A percentile compares a stretch with the other conserved stretches of the same genome.
Conservation (phyloP, 2,888 invertebrate genomes). For the Lypha dubia region DNA sequence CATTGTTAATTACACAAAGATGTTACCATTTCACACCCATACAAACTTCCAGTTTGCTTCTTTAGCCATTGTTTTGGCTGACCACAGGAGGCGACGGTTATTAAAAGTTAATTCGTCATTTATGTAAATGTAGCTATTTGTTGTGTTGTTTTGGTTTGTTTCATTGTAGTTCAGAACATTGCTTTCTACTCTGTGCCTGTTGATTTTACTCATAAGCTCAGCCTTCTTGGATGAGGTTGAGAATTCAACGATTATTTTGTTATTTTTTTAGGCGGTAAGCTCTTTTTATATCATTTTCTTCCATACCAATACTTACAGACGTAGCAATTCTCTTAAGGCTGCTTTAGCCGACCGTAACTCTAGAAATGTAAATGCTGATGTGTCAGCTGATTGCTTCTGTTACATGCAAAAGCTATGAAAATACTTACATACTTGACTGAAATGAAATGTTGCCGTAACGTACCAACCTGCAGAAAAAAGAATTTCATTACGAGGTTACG, state of each 20-base stretch:
- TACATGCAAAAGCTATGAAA: too few species aligned
- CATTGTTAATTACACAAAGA: constrained; percentile 6
- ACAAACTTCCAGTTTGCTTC: constrained; percentile 14
- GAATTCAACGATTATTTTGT: constrained; percentile 22
- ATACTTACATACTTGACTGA: too few species aligned
- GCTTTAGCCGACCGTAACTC: too few species aligned
- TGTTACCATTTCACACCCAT: constrained; percentile 15
- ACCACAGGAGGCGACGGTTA: background rate
- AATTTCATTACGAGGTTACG: too few species aligned
- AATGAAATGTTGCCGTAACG: too few species aligned
- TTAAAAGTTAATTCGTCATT: constrained; percentile 12
- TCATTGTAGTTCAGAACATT: background rate
- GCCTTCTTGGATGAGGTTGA: constrained; percentile 3
- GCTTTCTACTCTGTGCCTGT: background rate
- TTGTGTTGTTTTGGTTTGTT: background rate
- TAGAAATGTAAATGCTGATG: too few species aligned
- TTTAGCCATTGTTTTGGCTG: constrained; percentile 7
- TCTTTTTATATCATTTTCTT: constrained; percentile 8
- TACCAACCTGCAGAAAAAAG: too few species aligned
- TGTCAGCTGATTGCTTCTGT: too few species aligned
- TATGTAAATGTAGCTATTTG: background rate
- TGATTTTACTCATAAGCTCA: constrained; percentile 4
- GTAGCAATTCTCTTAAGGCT: background rate
- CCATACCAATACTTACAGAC: background rate
- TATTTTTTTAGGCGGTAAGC: constrained; percentile 24